Evolutionary conservation across 1,140 invertebrate species (phyloP).

Genomic region (Orchesella cincta): DNA sequence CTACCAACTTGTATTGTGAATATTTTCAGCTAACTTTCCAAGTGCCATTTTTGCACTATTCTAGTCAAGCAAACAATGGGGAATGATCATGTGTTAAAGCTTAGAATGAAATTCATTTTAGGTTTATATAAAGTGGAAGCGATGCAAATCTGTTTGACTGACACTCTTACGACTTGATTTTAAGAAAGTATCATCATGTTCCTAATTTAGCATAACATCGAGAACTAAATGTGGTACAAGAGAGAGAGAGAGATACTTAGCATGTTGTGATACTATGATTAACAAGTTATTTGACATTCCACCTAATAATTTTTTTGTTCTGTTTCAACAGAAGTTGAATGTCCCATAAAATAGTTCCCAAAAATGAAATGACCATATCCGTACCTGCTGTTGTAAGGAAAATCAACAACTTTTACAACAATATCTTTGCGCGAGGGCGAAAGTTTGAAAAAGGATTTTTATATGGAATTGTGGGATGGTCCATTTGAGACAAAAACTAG

Average conservation of each 20-base stretch:
- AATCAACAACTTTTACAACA: neutral
- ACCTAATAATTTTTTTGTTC: neutral
- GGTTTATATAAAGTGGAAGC: too few relatives aligned
- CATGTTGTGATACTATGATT: neutral
- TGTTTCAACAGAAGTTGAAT: neutral
- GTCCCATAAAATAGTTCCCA: neutral
- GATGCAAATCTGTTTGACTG: too few relatives aligned
- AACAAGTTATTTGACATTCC: neutral
- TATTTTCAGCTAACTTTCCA: too few relatives aligned
- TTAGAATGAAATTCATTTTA: too few relatives aligned
- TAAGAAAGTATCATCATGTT: neutral
- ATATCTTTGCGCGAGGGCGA: neutral
- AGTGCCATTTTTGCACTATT: too few relatives aligned
- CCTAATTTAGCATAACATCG: neutral
- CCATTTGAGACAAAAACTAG: neutral
- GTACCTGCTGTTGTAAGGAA: neutral
- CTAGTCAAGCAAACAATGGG: too few relatives aligned
- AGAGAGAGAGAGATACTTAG: neutral
- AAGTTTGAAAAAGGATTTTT: neutral
- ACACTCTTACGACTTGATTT: neutral
- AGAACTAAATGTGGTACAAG: neutral
- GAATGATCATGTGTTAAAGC: too few relatives aligned
- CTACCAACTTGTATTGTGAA: too few relatives aligned
- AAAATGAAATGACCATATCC: slow-evolving; percentile 16
- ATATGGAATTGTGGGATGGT: neutral